These are phyloP conservation scores for Nibea coibor DNA, from an alignment of 2,113 vertebrate species.

Conservation along the genomic window DNA sequence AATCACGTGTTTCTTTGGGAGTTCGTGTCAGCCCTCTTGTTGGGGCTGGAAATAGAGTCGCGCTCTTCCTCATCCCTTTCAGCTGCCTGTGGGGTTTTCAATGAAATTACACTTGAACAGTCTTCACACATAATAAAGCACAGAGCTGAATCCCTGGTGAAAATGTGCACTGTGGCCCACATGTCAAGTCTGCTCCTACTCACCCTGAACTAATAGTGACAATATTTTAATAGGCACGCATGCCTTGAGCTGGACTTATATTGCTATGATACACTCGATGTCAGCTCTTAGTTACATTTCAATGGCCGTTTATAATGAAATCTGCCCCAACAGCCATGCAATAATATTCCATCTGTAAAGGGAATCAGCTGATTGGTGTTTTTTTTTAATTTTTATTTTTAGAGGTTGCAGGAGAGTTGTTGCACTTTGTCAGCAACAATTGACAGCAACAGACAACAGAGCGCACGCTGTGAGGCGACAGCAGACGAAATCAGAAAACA, in stretches of 20 bases:
- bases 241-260: constrained; percentile 26
- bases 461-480: not conserved
- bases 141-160: constrained; percentile 1
- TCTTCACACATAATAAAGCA: not conserved
- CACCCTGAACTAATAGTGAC: constrained; percentile 11
- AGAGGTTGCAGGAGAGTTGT: too few species aligned
- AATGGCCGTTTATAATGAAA: not conserved
- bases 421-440: too few species aligned
- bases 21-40: not conserved
- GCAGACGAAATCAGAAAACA: not conserved
- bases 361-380: not conserved
- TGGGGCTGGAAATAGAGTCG: not conserved
- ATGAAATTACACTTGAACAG: not conserved
- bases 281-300: not conserved
- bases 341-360: not conserved
- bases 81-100: not conserved
- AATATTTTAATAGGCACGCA: not conserved
- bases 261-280: constrained; percentile 22
- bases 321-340: not conserved
- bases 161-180: not conserved
- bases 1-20: not conserved
- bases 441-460: too few species aligned
- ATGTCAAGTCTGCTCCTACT: not conserved
- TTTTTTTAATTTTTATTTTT: too few species aligned
- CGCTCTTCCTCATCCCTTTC: not conserved